Evolutionary conservation across 2,888 invertebrate genomes (phyloP).

Genomic region (Phortica okadai): DNA sequence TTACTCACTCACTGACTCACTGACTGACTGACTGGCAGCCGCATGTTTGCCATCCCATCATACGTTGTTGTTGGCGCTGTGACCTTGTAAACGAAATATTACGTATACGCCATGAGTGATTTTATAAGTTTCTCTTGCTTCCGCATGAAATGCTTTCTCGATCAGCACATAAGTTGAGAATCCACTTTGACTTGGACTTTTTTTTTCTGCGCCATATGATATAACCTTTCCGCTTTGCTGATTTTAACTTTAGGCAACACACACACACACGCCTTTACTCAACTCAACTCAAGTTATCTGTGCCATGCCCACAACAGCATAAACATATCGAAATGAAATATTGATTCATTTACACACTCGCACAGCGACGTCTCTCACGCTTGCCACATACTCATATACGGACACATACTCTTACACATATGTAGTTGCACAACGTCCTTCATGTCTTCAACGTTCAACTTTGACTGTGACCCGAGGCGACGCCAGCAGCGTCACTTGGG

Average conservation of each 20-base stretch:
- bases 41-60: no score
- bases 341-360: constrained; percentile 55
- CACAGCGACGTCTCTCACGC: not conserved
- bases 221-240: constrained; percentile 32
- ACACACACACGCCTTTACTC: not conserved
- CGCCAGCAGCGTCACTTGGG: not conserved
- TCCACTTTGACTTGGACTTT: not conserved
- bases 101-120: not conserved
- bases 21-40: not conserved
- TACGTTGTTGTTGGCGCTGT: not conserved
- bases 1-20: not conserved
- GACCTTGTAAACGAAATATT: not conserved
- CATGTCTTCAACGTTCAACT: not conserved
- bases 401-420: constrained; percentile 1
- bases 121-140: constrained; percentile 6
- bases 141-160: constrained; percentile 1
- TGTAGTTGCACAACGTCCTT: not conserved
- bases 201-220: not conserved
- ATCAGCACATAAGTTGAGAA: not conserved
- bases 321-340: constrained; percentile 54
- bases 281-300: not conserved
- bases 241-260: constrained; percentile 51
- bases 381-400: not conserved
- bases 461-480: not conserved
- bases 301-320: not conserved